Base-by-base conservation (phyloP, 2,888 invertebrate genomes). In the Adineta ricciae region DNA sequence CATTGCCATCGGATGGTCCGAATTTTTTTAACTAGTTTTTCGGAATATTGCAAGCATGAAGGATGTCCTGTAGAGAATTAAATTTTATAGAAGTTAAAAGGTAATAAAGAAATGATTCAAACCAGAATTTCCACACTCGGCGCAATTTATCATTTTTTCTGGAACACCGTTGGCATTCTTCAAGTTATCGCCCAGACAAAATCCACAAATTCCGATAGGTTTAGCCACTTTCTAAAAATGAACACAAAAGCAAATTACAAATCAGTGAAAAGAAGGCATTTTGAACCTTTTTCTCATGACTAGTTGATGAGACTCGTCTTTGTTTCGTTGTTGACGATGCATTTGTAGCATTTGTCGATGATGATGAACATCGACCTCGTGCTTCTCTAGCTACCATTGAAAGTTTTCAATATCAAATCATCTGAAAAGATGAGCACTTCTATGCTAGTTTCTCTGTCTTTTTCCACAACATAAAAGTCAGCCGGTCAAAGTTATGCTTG, bases 121-220 rank as follows among this genome's bases (percentile, higher is more conserved):
- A 38, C 95, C 93, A 88, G 83, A 64, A 86, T 52, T 38, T 84
- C 95, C 95, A 92, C 96, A 97, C 89, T 94, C 94, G 87, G 93
- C 93, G 91, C 96, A 97, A 87, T 94, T 93, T 89, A 95, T 94
- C 84, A 96, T 91, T 78, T 93, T 93, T 90, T 96, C 96, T 2
- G 93, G 92, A 84, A 92, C 92, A 2, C 94, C 94, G 86, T 93
- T 92, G 73, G 93, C 92, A 90, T 95, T 95, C 88, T 93, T 93
- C 24, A 93, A 92, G n/a, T 86, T 84, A 27, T 95, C 95, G 46
- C 95, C 96, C 83, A 95, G 92, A 90, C 96, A 96, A 91, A 96
- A 95, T 1, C 93, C 93, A 91, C 96, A 96, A 86, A 95, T 94
- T 0, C 94, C 38, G n/a, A 78, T 78, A 24, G 78, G 78, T 78